Conservation (phyloP, 2,888 invertebrate species). For the Drosophila ezoana region DNA sequence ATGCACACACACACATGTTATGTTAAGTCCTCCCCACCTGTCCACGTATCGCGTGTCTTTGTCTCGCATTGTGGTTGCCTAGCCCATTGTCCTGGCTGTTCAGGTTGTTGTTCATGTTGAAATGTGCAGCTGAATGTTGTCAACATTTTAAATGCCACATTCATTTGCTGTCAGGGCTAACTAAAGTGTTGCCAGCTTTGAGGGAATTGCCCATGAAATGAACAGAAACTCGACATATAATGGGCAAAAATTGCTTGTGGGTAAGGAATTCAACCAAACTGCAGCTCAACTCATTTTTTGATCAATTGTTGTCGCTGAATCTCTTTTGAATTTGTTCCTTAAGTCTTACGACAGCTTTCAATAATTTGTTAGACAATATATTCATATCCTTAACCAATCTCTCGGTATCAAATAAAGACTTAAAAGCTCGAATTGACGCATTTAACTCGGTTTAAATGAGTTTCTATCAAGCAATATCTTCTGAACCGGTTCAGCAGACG, state of each 20-base stretch:
- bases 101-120: constrained; percentile 10
- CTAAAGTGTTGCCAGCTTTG: constrained; percentile 21
- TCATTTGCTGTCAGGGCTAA: constrained; percentile 33
- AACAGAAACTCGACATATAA: neutral
- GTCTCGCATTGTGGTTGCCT: constrained; percentile 28
- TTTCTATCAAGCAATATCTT: too few species aligned
- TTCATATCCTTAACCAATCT: too few species aligned
- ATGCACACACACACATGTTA: neutral
- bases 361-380: too few species aligned
- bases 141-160: constrained; percentile 34
- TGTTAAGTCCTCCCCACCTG: constrained; percentile 7
- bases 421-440: too few species aligned
- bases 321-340: too few species aligned
- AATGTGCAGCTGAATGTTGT: constrained; percentile 31
- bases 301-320: too few species aligned
- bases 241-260: neutral
- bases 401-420: too few species aligned
- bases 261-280: neutral
- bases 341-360: too few species aligned
- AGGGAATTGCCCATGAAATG: neutral
- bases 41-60: neutral
- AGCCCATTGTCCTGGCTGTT: constrained; percentile 17
- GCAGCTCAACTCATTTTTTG: neutral
- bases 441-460: too few species aligned
- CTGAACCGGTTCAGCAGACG: neutral